phyloP scores from a whole-genome alignment of 2,888 invertebrate genomes.

The Choreutis nemorana region DNA sequence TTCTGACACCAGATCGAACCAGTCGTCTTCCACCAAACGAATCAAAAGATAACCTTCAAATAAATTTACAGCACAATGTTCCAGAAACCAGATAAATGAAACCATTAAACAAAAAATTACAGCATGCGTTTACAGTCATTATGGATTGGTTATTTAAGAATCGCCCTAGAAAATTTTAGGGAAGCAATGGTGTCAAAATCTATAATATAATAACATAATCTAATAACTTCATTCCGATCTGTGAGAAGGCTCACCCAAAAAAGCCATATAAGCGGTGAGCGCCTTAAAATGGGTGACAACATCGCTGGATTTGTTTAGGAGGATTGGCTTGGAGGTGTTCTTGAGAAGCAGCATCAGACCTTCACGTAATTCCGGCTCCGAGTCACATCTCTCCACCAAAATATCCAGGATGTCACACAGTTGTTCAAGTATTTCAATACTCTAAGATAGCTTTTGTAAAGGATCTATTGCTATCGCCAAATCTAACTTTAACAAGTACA shows the following conservation, averaged over 20 bases:
- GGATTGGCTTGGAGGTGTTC: conserved; percentile 28
- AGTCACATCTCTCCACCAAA: conserved; percentile 23
- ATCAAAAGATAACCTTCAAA: conserved; percentile 35
- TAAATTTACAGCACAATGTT: not conserved
- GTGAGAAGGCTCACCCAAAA: conserved; percentile 33
- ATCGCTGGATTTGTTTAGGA: conserved; percentile 24
- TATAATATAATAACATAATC: too few relatives aligned
- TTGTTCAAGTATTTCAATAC: conserved; percentile 24
- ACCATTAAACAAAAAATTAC: too few relatives aligned
- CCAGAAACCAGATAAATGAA: too few relatives aligned
- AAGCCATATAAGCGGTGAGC: conserved; percentile 29
- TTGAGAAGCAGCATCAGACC: conserved; percentile 18
- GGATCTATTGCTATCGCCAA: not conserved
- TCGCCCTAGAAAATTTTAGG: too few relatives aligned
- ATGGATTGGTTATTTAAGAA: too few relatives aligned
- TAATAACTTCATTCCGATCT: too few relatives aligned
- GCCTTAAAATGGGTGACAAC: conserved; percentile 21
- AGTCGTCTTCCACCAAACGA: conserved; percentile 26
- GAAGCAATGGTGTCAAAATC: too few relatives aligned
- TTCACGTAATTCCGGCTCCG: conserved; percentile 16
- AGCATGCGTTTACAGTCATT: too few relatives aligned
- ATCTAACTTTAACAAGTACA: not conserved
- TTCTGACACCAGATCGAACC: conserved; percentile 28
- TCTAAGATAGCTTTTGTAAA: conserved; percentile 22
- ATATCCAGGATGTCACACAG: conserved; percentile 27